Evolutionary conservation across 2,888 invertebrate genomes (phyloP).

Genomic region (Drosophila mayaguana): DNA sequence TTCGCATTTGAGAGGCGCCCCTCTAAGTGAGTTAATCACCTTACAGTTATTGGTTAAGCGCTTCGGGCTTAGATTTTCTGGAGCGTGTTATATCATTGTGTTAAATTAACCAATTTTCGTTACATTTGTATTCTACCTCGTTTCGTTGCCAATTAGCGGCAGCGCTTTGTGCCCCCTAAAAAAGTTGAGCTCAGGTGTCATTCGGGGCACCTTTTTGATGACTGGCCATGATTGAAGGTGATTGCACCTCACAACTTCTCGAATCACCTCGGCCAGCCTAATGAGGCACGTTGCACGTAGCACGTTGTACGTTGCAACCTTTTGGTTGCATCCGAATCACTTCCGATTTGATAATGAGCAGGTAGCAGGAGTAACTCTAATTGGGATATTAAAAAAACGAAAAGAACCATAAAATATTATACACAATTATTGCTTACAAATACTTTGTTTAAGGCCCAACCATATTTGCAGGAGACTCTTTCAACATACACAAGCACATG

Average conservation of each 20-base stretch:
- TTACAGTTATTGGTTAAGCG: conserved; percentile 29
- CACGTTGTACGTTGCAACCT: conserved; percentile 20
- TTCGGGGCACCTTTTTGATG: conserved; percentile 72
- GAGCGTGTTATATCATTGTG: conserved; percentile 64
- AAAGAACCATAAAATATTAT: not conserved
- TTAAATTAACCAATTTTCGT: conserved; percentile 71
- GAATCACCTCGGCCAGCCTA: conserved; percentile 9
- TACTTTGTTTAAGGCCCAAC: not conserved
- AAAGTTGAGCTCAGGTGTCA: conserved; percentile 62
- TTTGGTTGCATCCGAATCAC: conserved; percentile 46
- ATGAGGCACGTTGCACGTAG: conserved; percentile 28
- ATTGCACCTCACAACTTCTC: conserved; percentile 21
- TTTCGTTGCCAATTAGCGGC: conserved; percentile 60
- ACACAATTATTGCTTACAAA: not conserved
- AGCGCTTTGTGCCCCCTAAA: conserved; percentile 31
- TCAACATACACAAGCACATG: too few species aligned
- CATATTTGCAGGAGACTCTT: too few species aligned
- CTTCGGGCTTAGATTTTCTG: conserved; percentile 34
- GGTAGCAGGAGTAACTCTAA: conserved; percentile 8
- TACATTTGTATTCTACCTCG: conserved; percentile 31
- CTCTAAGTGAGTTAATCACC: conserved; percentile 65
- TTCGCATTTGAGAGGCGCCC: conserved; percentile 53
- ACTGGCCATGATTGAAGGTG: conserved; percentile 61
- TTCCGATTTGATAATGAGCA: conserved; percentile 60
- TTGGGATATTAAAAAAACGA: not conserved